A percentile compares a stretch with the other conserved stretches of the same genome.
phyloP scores from a whole-genome alignment of 1,140 invertebrate genomes.

The Pseudomyrmex flavicornis region DNA sequence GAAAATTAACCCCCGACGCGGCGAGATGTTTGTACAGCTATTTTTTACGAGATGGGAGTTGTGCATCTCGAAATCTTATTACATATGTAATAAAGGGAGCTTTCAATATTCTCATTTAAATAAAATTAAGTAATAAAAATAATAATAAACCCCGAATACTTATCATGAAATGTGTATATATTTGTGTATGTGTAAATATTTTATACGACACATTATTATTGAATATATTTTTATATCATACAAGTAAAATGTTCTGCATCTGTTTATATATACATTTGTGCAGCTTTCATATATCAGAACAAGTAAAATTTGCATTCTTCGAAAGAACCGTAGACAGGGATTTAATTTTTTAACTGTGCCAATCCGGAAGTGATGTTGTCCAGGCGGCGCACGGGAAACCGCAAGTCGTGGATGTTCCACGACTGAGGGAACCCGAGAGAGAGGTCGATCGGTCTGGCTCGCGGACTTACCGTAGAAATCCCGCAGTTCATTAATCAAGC shows the following conservation, averaged over 20 bases:
- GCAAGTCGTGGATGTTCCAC: slow-evolving; percentile 43
- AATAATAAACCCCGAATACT: neutral
- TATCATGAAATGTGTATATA: no score
- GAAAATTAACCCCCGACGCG: slow-evolving; percentile 65
- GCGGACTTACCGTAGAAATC: slow-evolving; percentile 77
- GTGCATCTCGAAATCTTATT: neutral
- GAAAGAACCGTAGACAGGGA: neutral
- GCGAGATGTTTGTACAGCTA: slow-evolving; percentile 42
- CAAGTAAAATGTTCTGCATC: no score
- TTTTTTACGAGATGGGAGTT: slow-evolving; percentile 14
- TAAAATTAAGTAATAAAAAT: neutral
- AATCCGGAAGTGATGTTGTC: slow-evolving; percentile 43
- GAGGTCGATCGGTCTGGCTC: slow-evolving; percentile 65
- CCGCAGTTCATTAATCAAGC: slow-evolving; percentile 84
- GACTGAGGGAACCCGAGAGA: slow-evolving; percentile 19
- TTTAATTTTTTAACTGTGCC: neutral
- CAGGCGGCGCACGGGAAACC: neutral
- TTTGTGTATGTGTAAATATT: no score
- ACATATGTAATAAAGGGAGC: neutral
- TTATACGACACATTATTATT: no score
- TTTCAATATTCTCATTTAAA: neutral
- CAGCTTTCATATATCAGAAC: no score
- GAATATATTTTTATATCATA: no score
- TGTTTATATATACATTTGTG: no score
- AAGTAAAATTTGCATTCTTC: no score